Evolutionary conservation across 2,888 invertebrate species (phyloP).

Genomic region (Meandrusa payeni): DNA sequence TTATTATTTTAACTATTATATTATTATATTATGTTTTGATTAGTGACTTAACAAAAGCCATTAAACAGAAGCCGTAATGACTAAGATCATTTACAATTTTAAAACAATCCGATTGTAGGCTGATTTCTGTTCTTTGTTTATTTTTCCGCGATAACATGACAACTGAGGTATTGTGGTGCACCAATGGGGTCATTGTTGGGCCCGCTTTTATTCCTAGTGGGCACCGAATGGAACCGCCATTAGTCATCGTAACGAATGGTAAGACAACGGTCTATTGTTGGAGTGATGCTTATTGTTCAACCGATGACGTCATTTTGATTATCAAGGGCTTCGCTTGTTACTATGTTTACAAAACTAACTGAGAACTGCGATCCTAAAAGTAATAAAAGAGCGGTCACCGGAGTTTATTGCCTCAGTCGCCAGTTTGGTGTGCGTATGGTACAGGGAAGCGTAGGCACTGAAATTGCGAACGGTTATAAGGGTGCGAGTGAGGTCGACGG

Average conservation of each 20-base stretch:
- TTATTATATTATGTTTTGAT: too few relatives aligned
- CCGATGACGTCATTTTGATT: too few relatives aligned
- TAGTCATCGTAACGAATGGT: conserved; percentile 13
- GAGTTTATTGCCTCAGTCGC: too few relatives aligned
- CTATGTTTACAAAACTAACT: too few relatives aligned
- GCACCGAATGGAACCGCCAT: conserved; percentile 5
- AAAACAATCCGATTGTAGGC: conserved; percentile 14
- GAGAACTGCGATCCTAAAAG: too few relatives aligned
- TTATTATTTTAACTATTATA: too few relatives aligned
- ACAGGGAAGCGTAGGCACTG: too few relatives aligned
- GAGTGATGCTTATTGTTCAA: conserved; percentile 9
- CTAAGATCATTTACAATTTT: conserved; percentile 10
- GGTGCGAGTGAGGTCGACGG: too few relatives aligned
- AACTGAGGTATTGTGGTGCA: conserved; percentile 6
- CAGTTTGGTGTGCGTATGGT: too few relatives aligned
- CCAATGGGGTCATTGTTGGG: conserved; percentile 15
- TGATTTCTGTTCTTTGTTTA: conserved; percentile 13
- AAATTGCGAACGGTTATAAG: too few relatives aligned
- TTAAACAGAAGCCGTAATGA: background rate
- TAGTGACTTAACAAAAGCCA: conserved; percentile 7
- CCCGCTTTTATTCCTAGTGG: background rate
- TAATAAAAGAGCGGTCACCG: too few relatives aligned
- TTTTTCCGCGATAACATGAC: conserved; percentile 7
- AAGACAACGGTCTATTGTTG: conserved; percentile 13
- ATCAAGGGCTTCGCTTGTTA: too few relatives aligned